Evolutionary conservation across 1,140 invertebrate species (phyloP), one percentile per base, ranked within the genome.

Genomic region (Philotrypesis tridentata): DNA sequence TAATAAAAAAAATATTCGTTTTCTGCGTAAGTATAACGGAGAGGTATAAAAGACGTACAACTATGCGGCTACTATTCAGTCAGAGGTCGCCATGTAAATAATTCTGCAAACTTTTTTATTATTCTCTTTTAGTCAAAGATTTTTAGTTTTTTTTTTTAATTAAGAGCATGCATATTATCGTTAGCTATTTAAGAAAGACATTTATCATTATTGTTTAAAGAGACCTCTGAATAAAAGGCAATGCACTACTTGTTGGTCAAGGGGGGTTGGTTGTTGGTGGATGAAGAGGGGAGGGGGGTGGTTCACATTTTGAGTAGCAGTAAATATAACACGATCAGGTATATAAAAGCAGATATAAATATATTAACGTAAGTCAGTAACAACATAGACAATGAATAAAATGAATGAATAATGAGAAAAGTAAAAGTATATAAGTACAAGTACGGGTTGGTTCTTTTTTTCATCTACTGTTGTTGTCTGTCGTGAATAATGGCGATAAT

Each of bases 341-440:
- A 72, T 37, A 37, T n/a, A n/a, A n/a, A 61, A 61, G 68, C 61
- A 25, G 25, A 67, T 72, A 61, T 21, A 12, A 29, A 70, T 31
- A 60, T 27, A n/a, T n/a, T n/a, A 37, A 48, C n/a, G 68, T 40
- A 37, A 37, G n/a, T 72, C 31, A 25, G 23, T 72, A 63, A 72
- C n/a, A 72, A 72, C 8, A 37, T 40, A 73, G 14, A 48, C 8
- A 73, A 31, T 65, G 37, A 74, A 74, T 33, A 40, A 79, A 61
- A 40, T 29, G n/a, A 81, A 84, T 55, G 31, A 11, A 78, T 31
- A 77, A 72, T 40, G 27, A 82, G n/a, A n/a, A n/a, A 60, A 67
- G 17, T 61, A 74, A 82, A 70, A 80, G 43, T 25, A 65, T n/a
- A 37, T 37, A 37, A 37, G 33, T 37, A 37, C 17, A 55, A 55